Percentiles rank a stretch among this genome's conserved stretches.
phyloP scores from a whole-genome alignment of 2,797 vertebrate species.

The Acanthis flammea region DNA sequence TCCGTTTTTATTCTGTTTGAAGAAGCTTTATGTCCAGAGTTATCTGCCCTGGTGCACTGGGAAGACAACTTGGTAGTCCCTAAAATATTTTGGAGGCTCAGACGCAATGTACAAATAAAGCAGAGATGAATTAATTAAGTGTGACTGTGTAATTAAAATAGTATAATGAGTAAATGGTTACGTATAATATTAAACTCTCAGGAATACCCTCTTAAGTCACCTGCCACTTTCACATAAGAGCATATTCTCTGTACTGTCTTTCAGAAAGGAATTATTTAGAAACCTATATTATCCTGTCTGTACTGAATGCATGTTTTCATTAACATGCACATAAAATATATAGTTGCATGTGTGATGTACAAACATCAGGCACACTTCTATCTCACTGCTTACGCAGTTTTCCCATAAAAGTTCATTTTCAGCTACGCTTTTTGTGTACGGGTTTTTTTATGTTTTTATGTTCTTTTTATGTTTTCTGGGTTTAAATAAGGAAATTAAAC shows the following conservation, averaged over 20 bases:
- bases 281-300: background rate
- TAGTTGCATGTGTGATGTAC: background rate
- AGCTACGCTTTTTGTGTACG: background rate
- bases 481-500: background rate
- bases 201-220: slow-evolving; percentile 55
- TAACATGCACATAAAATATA: background rate
- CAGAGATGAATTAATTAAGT: slow-evolving; percentile 77
- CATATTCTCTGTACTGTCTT: background rate
- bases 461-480: background rate
- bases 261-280: background rate
- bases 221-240: background rate
- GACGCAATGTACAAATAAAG: slow-evolving; percentile 60
- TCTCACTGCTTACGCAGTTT: background rate
- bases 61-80: slow-evolving; percentile 5
- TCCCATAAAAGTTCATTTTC: background rate
- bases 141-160: slow-evolving; percentile 76
- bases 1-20: slow-evolving; percentile 25
- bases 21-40: background rate
- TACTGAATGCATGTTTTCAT: background rate
- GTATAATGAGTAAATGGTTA: slow-evolving; percentile 74
- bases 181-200: slow-evolving; percentile 59
- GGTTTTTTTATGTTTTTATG: background rate
- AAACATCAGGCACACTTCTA: background rate
- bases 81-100: slow-evolving; percentile 65
- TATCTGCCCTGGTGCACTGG: background rate